These are phyloP conservation scores for Rhinogobius similis DNA, from an alignment of 2,113 vertebrate genomes.

Conservation along the genomic window DNA sequence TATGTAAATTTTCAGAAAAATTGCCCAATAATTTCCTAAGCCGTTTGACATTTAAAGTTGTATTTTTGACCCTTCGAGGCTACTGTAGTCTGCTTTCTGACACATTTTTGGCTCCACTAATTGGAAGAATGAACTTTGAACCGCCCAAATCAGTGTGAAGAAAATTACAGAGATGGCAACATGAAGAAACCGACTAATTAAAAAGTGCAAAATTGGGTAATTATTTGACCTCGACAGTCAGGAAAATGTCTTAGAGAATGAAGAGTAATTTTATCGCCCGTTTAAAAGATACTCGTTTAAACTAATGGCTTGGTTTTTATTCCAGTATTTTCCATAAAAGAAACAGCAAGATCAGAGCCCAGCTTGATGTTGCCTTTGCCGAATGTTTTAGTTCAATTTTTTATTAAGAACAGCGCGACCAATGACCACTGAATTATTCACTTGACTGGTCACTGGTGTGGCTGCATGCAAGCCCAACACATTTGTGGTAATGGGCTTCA, in stretches of 20 bases:
- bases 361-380: neutral
- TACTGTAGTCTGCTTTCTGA: neutral
- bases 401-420: conserved; percentile 1
- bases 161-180: neutral
- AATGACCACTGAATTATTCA: conserved; percentile 5
- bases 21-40: neutral
- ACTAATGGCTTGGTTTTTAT: neutral
- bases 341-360: neutral
- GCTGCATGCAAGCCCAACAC: neutral
- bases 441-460: neutral
- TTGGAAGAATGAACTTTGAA: conserved; percentile 5
- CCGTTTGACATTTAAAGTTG: neutral
- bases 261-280: neutral
- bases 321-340: neutral
- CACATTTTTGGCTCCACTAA: neutral
- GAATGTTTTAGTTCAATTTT: conserved; percentile 1
- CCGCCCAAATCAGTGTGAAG: conserved; percentile 9
- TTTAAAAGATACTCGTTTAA: neutral
- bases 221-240: neutral
- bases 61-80: conserved; percentile 2
- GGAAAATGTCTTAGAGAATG: too few species aligned
- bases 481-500: neutral
- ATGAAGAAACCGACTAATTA: conserved; percentile 6
- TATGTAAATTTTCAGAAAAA: neutral
- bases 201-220: neutral